phyloP scores from a whole-genome alignment of 2,113 vertebrate species.

The Tyto alba region DNA sequence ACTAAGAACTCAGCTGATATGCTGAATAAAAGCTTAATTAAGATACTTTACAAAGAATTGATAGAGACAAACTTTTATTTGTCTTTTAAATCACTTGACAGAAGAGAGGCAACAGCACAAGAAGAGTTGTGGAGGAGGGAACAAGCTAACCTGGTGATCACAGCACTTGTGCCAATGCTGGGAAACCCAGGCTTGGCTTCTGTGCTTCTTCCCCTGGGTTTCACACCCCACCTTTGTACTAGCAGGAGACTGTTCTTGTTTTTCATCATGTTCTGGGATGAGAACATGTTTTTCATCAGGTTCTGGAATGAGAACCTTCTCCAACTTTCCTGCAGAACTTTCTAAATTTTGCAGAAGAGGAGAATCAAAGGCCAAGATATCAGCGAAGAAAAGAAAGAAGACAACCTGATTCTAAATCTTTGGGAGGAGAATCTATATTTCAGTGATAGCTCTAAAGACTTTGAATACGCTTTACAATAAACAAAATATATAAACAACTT shows the following conservation, averaged over 20 bases:
- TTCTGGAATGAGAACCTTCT: background rate
- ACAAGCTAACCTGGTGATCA: background rate
- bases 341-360: background rate
- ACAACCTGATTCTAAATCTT: background rate
- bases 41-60: background rate
- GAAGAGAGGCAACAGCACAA: background rate
- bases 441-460: fast-evolving
- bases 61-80: background rate
- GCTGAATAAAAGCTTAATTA: background rate
- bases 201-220: background rate
- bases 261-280: background rate
- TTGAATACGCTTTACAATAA: background rate
- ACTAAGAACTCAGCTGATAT: background rate
- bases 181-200: background rate
- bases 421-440: background rate
- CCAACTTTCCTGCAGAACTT: background rate
- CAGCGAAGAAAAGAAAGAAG: background rate
- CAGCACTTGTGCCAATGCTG: background rate
- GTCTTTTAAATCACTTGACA: background rate
- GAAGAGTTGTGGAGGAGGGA: background rate
- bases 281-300: background rate
- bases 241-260: background rate
- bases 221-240: background rate
- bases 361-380: background rate
- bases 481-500: background rate